Base-by-base conservation (phyloP, 2,113 vertebrate species). In the Macrotis lagotis region DNA sequence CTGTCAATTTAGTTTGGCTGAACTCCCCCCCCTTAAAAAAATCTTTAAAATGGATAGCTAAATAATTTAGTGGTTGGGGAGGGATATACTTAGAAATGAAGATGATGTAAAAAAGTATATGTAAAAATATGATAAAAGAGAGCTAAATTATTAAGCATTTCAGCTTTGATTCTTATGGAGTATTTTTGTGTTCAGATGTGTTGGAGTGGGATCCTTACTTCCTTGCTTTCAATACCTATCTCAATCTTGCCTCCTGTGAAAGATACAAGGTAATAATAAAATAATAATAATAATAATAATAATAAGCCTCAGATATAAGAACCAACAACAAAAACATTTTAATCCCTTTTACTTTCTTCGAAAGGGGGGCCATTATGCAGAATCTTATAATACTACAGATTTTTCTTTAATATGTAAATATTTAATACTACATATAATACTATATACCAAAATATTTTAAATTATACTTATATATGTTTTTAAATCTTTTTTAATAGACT, bases 211-310 rank as follows among this genome's bases (percentile, higher is more conserved):
- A 89, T 99, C 52, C 59, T 99, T 51, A 98, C 98, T 96, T 98
- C 97, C 59, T 92, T 99, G 1, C 97, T 99, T 49, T 99, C 99
- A 9, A 97, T 99, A 92, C 99, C 99, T 1, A 93, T 99, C 49
- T 99, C 99, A 51, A 97, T 99, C 97, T 99, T 99, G 93, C 99
- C 99, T 91, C 98, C 98, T 26, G 99, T 99, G 95, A 98, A 98
- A 98, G 99, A 99, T 94, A 99, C 99, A 1, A 99, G 99, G 99
- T 99, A 99, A 99, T 95, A 96, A 10, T 51, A 48, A 92, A 96
- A 10, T 51, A 48, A 92, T n/a, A n/a, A n/a, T n/a, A n/a, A n/a
- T n/a, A n/a, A n/a, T n/a, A n/a, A n/a, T n/a, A n/a, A n/a, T n/a
- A 96, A 10, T 51, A 48, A 92, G 9, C 4, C 47, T n/a, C 89